A percentile compares a stretch with the other conserved stretches of the same genome.
Evolutionary conservation across 2,888 invertebrate genomes (phyloP).

Genomic region (Cosmia pyralina): DNA sequence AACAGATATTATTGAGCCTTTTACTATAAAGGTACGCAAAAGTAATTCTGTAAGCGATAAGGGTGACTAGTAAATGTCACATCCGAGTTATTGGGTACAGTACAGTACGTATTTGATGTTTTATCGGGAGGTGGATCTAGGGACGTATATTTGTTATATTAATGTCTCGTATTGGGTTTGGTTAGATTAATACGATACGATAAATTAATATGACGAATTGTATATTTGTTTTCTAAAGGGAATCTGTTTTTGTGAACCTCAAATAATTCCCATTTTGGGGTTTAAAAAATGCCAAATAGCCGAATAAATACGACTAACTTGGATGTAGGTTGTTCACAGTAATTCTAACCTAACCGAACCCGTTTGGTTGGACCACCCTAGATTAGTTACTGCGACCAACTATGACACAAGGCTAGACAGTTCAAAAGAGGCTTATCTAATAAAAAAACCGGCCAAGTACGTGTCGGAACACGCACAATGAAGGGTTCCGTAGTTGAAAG

Average conservation of each 20-base stretch:
- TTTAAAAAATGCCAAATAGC: not conserved
- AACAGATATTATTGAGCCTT: conserved; percentile 21
- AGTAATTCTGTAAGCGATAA: conserved; percentile 33
- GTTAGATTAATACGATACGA: conserved; percentile 6
- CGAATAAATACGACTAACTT: not conserved
- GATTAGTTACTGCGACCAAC: too few species aligned
- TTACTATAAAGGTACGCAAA: conserved; percentile 13
- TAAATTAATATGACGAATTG: conserved; percentile 4
- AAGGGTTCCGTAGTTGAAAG: too few species aligned
- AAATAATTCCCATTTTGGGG: not conserved
- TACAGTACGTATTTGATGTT: conserved; percentile 29
- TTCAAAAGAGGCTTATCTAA: too few species aligned
- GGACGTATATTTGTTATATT: conserved; percentile 2
- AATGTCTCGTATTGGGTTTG: conserved; percentile 7
- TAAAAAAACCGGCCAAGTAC: too few species aligned
- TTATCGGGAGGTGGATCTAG: conserved; percentile 6
- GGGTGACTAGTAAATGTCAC: conserved; percentile 28
- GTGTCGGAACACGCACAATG: too few species aligned
- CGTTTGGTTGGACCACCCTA: too few species aligned
- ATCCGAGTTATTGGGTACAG: conserved; percentile 29
- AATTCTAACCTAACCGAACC: not conserved
- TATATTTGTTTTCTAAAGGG: not conserved
- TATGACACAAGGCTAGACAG: too few species aligned
- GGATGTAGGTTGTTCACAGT: not conserved
- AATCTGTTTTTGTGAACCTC: not conserved